These are phyloP conservation scores for Hydrocynus forskahlii DNA, from an alignment of 2,797 vertebrate genomes.

Conservation along the genomic window DNA sequence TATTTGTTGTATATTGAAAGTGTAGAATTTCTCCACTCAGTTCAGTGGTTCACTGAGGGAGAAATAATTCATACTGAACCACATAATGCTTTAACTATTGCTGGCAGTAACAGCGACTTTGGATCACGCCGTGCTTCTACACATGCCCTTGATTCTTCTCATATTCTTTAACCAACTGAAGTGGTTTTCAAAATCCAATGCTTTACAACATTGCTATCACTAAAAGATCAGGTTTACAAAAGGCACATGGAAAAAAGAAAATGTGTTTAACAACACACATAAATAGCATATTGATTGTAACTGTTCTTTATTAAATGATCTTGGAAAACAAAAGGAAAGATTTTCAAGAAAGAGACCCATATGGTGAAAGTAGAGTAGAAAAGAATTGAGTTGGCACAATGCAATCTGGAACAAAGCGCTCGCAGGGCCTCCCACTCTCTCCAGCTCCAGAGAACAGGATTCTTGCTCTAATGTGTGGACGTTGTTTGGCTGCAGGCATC, in stretches of 20 bases:
- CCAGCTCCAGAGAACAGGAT: constrained; percentile 82
- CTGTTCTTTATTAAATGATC: too few species aligned
- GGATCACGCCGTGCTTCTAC: not conserved
- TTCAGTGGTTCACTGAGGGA: too few species aligned
- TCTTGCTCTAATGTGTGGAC: constrained; percentile 83
- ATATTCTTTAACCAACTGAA: not conserved
- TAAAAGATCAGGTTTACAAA: not conserved
- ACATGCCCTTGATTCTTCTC: not conserved
- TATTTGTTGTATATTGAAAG: too few species aligned
- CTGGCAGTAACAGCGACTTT: too few species aligned
- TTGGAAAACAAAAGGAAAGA: too few species aligned
- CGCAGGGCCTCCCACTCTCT: constrained; percentile 59
- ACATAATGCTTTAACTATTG: too few species aligned
- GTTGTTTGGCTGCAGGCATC: constrained; percentile 93
- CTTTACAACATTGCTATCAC: not conserved
- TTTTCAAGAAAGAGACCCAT: constrained; percentile 46
- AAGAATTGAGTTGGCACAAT: constrained; percentile 58
- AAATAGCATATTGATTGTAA: too few species aligned
- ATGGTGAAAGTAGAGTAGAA: constrained; percentile 4
- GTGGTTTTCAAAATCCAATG: not conserved
- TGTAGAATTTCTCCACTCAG: too few species aligned
- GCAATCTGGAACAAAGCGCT: constrained; percentile 61
- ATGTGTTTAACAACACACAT: not conserved
- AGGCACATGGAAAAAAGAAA: not conserved
- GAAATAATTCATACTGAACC: too few species aligned